Base-by-base conservation (phyloP, 2,888 invertebrate species). In the Acronicta leporina region DNA sequence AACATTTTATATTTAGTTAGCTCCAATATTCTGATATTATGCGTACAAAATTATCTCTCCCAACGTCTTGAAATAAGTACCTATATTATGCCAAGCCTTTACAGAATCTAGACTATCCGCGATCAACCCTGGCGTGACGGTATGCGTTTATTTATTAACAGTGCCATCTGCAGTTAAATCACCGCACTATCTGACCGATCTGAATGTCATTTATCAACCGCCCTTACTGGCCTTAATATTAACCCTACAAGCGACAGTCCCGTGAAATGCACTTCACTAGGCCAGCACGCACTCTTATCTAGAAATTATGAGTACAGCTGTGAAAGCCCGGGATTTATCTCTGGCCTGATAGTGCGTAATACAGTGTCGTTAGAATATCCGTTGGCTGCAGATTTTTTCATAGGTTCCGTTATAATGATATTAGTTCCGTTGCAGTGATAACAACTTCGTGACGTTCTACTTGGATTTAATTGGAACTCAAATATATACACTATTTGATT, bases 231-330 rank as follows among this genome's bases (percentile, higher is more conserved):
- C 52, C 59, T 63, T 50, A 68, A 77, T 76, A 68, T 63, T 53
- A 73, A 68, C 64, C 74, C 60, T 42, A 51, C 60, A n/a, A 52
- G 62, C 72, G 75, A 61, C 73, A 57, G 59, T 55, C 68, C 62
- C 69, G 68, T 52, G 52, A 73, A 69, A 73, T 16, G 74, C 68
- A 40, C 68, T 41, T 56, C 74, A 75, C 72, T 72, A 62, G 72
- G 75, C 61, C 72, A 60, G 45, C 75, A 71, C 68, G 74, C 74
- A 68, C 68, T 60, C 68, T 64, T 71, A 68, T 72, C 75, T 63
- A 62, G 58, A 58, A 78, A 75, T 75, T 78, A 78, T 78, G 76
- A 78, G 56, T 55, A 67, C 67, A 62, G 63, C 75, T 72, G 60
- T 53, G 73, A 73, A 73, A 77, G 73, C 53, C 55, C 48, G 50